These are phyloP conservation scores for Etheostoma spectabile DNA, from an alignment of 2,113 vertebrate genomes.

Conservation along the genomic window DNA sequence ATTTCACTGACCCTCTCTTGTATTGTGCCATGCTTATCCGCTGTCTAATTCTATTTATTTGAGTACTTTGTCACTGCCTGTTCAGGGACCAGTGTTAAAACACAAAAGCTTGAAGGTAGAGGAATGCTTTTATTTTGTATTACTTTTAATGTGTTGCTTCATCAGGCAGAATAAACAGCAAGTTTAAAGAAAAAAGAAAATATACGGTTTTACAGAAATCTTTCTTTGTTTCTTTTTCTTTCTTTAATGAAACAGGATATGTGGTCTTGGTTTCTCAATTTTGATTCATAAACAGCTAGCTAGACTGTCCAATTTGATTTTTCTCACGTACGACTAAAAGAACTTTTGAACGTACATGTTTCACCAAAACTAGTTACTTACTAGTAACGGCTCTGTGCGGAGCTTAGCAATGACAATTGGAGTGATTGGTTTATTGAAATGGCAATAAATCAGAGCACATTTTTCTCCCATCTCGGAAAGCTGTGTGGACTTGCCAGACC, in stretches of 20 bases:
- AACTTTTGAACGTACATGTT: too few species aligned
- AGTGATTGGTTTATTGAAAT: too few species aligned
- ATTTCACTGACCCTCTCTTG: conserved; percentile 62
- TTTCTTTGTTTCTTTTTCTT: neutral
- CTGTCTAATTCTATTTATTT: conserved; percentile 63
- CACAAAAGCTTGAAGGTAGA: neutral
- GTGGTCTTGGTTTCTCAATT: neutral
- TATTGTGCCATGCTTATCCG: conserved; percentile 43
- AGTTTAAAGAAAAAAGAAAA: neutral
- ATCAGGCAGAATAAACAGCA: neutral
- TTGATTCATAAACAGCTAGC: neutral
- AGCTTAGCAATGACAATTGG: too few species aligned
- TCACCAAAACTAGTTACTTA: too few species aligned
- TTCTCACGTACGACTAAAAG: too few species aligned
- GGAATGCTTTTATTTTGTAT: conserved; percentile 21
- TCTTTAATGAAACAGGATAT: neutral
- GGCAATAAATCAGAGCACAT: too few species aligned
- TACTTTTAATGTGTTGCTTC: neutral
- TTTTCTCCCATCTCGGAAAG: too few species aligned
- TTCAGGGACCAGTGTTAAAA: conserved; percentile 12
- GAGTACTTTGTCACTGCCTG: conserved; percentile 46
- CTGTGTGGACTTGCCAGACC: too few species aligned
- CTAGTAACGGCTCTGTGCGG: too few species aligned
- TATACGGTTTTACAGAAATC: neutral
- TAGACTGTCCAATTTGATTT: too few species aligned